Conservation (phyloP, 2,888 invertebrate genomes). For the Desoria tigrina region DNA sequence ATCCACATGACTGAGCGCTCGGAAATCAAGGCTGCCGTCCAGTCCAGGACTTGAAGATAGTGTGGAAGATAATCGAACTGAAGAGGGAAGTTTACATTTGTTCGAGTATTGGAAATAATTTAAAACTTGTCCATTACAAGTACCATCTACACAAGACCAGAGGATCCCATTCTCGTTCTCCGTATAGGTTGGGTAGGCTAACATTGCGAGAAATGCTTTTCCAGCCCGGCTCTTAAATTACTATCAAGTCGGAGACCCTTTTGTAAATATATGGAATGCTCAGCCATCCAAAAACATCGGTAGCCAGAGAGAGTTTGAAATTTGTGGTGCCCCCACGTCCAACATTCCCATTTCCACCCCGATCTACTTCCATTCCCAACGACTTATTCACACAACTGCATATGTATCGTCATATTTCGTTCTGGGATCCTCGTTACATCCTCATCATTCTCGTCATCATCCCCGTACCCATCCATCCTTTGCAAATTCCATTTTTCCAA, state of each 20-base stretch:
- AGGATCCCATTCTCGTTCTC: too few species aligned
- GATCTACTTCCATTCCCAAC: constrained; percentile 40
- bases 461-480: constrained; percentile 47
- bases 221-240: constrained; percentile 22
- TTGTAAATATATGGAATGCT: constrained; percentile 6
- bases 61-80: too few species aligned
- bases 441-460: constrained; percentile 36
- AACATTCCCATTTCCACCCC: constrained; percentile 42
- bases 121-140: too few species aligned
- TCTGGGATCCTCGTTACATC: constrained; percentile 11
- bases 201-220: too few species aligned
- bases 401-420: constrained; percentile 27
- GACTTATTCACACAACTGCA: constrained; percentile 46
- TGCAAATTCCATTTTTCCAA: constrained; percentile 54
- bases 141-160: too few species aligned
- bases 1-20: too few species aligned
- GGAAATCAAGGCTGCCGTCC: too few species aligned
- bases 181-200: too few species aligned
- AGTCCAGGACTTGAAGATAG: too few species aligned
- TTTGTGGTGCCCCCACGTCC: not conserved
- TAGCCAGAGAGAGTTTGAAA: not conserved
- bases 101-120: too few species aligned
- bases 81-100: too few species aligned
- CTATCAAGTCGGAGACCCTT: constrained; percentile 20
- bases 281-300: constrained; percentile 11